These are phyloP conservation scores for Calonectris borealis DNA, from an alignment of 2,113 vertebrate genomes.

Conservation along the genomic window DNA sequence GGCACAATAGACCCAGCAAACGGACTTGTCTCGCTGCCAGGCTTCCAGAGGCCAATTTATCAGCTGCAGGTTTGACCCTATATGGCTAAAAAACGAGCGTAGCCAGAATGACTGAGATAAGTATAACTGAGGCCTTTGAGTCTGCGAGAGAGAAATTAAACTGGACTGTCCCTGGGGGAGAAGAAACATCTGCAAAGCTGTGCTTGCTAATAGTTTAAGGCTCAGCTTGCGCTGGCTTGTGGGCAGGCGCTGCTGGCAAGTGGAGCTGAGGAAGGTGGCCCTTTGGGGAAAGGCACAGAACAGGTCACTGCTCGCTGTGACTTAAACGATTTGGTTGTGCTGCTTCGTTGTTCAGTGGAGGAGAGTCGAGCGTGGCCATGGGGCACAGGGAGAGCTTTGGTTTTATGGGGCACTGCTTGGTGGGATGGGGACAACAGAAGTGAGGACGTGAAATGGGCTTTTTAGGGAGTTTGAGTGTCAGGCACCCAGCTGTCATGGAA, in stretches of 20 bases:
- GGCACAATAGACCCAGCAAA: slow-evolving; percentile 54
- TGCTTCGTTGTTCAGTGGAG: not conserved
- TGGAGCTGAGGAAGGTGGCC: not conserved
- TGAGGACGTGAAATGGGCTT: not conserved
- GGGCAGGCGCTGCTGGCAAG: not conserved
- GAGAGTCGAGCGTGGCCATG: accelerated
- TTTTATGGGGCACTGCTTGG: not conserved
- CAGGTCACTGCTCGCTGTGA: not conserved
- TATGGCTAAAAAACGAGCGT: slow-evolving; percentile 47
- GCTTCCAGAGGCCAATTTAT: slow-evolving; percentile 58
- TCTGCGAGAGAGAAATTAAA: slow-evolving; percentile 45
- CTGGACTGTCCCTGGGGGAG: slow-evolving; percentile 39
- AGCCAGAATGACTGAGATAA: slow-evolving; percentile 59
- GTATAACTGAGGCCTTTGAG: slow-evolving; percentile 63
- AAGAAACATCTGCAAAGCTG: slow-evolving; percentile 44
- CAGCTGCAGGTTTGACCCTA: slow-evolving; percentile 62
- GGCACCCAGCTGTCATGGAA: slow-evolving; percentile 8
- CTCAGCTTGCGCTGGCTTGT: not conserved
- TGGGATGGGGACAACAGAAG: not conserved
- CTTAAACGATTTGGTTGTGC: not conserved
- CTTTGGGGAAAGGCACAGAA: not conserved
- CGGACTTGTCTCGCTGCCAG: slow-evolving; percentile 58
- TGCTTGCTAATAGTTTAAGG: not conserved
- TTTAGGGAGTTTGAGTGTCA: not conserved
- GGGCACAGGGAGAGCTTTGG: not conserved